Percentiles rank a stretch among this genome's conserved stretches.
Conservation (phyloP, 2,888 invertebrate genomes). For the Pherbina coryleti region DNA sequence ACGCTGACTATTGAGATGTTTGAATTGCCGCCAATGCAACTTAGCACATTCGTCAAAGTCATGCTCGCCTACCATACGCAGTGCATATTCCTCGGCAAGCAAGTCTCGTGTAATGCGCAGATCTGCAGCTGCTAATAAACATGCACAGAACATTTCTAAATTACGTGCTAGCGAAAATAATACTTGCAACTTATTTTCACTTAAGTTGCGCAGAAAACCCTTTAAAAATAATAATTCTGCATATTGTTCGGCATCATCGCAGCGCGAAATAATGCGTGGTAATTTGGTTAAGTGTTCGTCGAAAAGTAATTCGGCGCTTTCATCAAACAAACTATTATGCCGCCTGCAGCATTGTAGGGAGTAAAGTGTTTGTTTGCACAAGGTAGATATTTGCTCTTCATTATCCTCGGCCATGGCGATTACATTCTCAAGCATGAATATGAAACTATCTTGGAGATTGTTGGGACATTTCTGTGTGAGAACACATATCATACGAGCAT, state of each 20-base stretch:
- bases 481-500: constrained; percentile 73
- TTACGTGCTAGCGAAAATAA: constrained; percentile 72
- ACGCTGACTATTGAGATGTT: constrained; percentile 72
- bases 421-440: constrained; percentile 77
- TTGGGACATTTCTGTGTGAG: constrained; percentile 75
- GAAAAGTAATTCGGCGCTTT: constrained; percentile 74
- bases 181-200: constrained; percentile 72
- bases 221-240: constrained; percentile 75
- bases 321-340: constrained; percentile 58
- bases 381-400: constrained; percentile 71
- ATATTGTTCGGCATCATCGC: constrained; percentile 76
- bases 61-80: constrained; percentile 64
- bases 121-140: constrained; percentile 72
- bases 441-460: constrained; percentile 75
- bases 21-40: constrained; percentile 77
- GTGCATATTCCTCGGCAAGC: constrained; percentile 71
- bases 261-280: constrained; percentile 77
- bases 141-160: constrained; percentile 73
- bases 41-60: constrained; percentile 62
- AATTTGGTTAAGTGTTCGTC: constrained; percentile 72
- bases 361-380: constrained; percentile 67
- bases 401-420: constrained; percentile 79
- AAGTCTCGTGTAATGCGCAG: constrained; percentile 71
- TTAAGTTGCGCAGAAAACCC: constrained; percentile 77
- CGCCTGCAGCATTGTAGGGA: constrained; percentile 62